These are phyloP conservation scores for Hyalella azteca DNA, from an alignment of 2,888 invertebrate genomes.

Conservation along the genomic window DNA sequence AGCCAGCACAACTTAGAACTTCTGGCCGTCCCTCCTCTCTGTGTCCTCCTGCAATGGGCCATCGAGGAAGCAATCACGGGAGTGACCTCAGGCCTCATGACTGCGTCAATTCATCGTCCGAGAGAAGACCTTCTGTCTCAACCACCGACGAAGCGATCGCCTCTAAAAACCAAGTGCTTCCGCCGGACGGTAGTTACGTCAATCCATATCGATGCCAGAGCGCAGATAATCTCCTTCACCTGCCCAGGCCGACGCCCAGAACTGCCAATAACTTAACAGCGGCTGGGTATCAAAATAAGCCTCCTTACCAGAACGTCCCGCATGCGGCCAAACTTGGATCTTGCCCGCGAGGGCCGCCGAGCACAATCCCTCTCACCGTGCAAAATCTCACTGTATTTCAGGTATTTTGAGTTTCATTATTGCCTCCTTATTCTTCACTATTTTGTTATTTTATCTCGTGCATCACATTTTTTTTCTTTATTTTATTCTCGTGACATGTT, in stretches of 20 bases:
- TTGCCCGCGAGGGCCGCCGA: background rate
- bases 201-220: conserved; percentile 3
- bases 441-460: background rate
- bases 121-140: conserved; percentile 2
- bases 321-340: background rate
- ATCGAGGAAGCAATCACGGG: conserved; percentile 29
- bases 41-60: conserved; percentile 1
- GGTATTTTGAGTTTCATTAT: conserved; percentile 1
- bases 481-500: background rate
- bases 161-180: background rate
- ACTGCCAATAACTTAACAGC: background rate
- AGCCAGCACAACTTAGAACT: background rate
- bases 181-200: background rate
- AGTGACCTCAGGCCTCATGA: background rate
- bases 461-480: background rate
- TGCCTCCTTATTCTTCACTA: background rate
- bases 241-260: background rate
- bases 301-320: conserved; percentile 6
- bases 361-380: background rate
- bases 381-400: background rate
- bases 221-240: background rate
- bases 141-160: background rate
- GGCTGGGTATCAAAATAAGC: background rate
- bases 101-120: background rate
- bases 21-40: background rate